Percentiles rank a stretch among this genome's conserved stretches.
Conservation (phyloP, 2,888 invertebrate species). For the Polydrusus tereticollis region DNA sequence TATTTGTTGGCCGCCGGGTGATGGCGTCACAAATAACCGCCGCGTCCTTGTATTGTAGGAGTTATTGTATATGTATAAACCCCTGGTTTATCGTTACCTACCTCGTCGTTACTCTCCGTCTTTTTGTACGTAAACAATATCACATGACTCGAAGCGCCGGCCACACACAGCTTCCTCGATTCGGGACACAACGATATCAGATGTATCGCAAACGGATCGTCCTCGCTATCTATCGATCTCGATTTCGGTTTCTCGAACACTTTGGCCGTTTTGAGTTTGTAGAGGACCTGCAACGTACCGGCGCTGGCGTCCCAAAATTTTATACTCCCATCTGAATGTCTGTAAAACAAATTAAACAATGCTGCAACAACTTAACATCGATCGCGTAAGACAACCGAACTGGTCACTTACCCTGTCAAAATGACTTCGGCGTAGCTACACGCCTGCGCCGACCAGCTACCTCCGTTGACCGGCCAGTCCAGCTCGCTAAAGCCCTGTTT, state of each 20-base stretch:
- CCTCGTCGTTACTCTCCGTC: constrained; percentile 85
- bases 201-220: constrained; percentile 92
- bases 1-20: no score
- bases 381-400: no score
- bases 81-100: no score
- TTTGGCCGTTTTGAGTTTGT: constrained; percentile 98
- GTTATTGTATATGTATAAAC: no score
- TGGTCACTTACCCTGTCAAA: constrained; percentile 85
- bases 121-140: constrained; percentile 96
- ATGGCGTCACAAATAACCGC: no score
- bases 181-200: constrained; percentile 93
- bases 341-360: constrained; percentile 61
- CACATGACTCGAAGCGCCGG: constrained; percentile 93
- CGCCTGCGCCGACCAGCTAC: constrained; percentile 95
- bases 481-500: constrained; percentile 88
- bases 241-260: constrained; percentile 82
- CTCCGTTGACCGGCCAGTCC: constrained; percentile 97
- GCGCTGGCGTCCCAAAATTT: constrained; percentile 99
- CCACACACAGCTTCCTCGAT: constrained; percentile 89
- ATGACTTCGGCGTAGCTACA: constrained; percentile 98
- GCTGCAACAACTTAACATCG: no score
- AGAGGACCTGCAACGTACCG: constrained; percentile 94
- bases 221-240: constrained; percentile 77
- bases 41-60: no score
- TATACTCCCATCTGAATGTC: constrained; percentile 97